phyloP scores from a whole-genome alignment of 2,797 vertebrate genomes.

The Semaprochilodus insignis region DNA sequence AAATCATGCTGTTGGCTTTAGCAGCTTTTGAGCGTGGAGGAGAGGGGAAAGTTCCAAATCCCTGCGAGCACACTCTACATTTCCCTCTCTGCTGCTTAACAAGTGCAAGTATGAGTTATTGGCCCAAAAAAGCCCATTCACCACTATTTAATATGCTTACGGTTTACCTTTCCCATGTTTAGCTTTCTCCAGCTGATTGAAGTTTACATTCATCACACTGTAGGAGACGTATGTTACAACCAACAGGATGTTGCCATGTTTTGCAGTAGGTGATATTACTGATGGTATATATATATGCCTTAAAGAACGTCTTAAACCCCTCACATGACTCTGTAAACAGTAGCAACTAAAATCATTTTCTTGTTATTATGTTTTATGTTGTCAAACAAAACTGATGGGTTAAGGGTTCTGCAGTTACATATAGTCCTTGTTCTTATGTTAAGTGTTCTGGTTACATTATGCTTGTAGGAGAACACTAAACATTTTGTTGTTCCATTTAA shows the following conservation, averaged over 20 bases:
- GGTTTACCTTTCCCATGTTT: constrained; percentile 72
- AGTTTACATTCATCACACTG: constrained; percentile 68
- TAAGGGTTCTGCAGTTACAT: too few species aligned
- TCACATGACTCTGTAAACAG: too few species aligned
- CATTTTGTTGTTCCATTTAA: too few species aligned
- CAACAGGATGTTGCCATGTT: constrained; percentile 17
- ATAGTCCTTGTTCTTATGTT: too few species aligned
- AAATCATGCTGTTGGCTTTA: constrained; percentile 58
- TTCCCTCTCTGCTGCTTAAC: constrained; percentile 65
- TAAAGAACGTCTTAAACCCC: not conserved
- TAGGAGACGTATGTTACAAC: constrained; percentile 11
- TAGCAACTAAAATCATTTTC: too few species aligned
- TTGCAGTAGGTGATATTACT: constrained; percentile 2
- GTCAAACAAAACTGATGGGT: too few species aligned
- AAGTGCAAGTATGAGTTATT: constrained; percentile 67
- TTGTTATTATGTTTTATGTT: too few species aligned
- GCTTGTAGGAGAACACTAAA: too few species aligned
- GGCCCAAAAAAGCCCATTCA: constrained; percentile 54
- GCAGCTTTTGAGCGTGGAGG: constrained; percentile 47
- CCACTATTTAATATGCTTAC: constrained; percentile 70
- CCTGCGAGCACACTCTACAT: constrained; percentile 50
- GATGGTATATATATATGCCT: not conserved
- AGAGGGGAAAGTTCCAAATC: constrained; percentile 49
- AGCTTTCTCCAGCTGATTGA: constrained; percentile 63
- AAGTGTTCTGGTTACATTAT: too few species aligned